These are phyloP conservation scores for Noctilio leporinus DNA, from an alignment of 2,113 vertebrate genomes.

Conservation along the genomic window DNA sequence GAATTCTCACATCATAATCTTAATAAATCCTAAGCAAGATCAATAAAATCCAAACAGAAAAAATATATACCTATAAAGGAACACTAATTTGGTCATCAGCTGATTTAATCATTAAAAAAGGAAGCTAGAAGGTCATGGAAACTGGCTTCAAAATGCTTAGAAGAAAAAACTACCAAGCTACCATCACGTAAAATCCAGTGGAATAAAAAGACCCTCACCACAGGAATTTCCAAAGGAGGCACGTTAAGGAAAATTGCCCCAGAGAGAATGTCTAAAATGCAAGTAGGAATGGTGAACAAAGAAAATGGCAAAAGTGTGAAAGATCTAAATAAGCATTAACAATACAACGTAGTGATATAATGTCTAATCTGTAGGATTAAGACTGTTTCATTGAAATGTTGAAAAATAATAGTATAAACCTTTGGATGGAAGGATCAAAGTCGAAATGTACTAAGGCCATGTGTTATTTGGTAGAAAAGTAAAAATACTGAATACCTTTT, in stretches of 20 bases:
- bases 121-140: neutral
- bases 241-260: slow-evolving; percentile 1
- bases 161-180: neutral
- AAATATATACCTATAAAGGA: neutral
- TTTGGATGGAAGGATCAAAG: neutral
- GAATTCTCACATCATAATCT: neutral
- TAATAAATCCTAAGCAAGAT: neutral
- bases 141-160: neutral
- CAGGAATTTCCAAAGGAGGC: slow-evolving; percentile 6
- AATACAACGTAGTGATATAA: neutral
- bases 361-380: neutral
- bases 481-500: neutral
- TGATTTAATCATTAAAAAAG: neutral
- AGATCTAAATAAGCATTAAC: neutral
- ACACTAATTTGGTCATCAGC: neutral
- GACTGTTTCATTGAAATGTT: neutral
- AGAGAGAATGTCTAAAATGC: slow-evolving; percentile 10
- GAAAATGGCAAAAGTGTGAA: neutral
- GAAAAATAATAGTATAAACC: neutral
- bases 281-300: neutral
- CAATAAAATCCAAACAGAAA: neutral
- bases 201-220: slow-evolving; percentile 35
- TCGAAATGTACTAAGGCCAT: neutral
- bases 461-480: neutral
- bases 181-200: neutral